Base-by-base conservation (phyloP, 92 coral and sea anemone genomes). In the Epizoanthus fatuus region DNA sequence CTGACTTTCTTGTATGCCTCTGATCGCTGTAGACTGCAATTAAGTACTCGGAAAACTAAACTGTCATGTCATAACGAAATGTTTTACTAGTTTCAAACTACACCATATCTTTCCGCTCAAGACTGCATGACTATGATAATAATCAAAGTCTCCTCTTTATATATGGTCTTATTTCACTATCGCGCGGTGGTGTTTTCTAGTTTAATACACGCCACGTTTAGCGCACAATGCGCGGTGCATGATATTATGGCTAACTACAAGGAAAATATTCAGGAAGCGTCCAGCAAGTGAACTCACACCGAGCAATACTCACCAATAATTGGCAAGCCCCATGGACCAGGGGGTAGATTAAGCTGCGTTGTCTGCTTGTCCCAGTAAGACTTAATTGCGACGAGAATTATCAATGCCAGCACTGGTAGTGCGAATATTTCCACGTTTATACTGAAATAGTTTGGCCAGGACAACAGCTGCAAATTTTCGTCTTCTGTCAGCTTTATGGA, bases 291-390 rank as follows among this genome's bases (percentile, higher is more conserved):
- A 47, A 47, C 52, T 29, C 35, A 29, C 35, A 29, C 35, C 35
- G 35, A 29, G 35, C 35, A 29, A 2, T 12, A 66, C 72, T 66
- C 49, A 66, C 72, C 72, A 37, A 66, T 66, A 16, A 66, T 42
- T 3, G 72, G 72, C 7, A 66, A 17, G 4, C 72, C 72, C 72
- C 72, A 66, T 38, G 72, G 72, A 0, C 72, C 72, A 14, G 72
- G 72, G 12, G 72, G 72, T 32, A 66, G 16, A 2, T 66, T 66
- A 1, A 66, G 10, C 22, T 12, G 53, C 53, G 22, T 1, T 3
- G 47, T 13, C 20, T 17, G 10, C 20, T 66, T 37, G 6, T 14
- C 49, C 45, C 72, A 32, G 49, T 66, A 66, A 37, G n/a, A 11
- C 72, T 5, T 35, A 32, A 37, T 44, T 12, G 72, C 15, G 19